Base-by-base conservation (phyloP, 2,113 vertebrate species). In the Bubo blakistoni region DNA sequence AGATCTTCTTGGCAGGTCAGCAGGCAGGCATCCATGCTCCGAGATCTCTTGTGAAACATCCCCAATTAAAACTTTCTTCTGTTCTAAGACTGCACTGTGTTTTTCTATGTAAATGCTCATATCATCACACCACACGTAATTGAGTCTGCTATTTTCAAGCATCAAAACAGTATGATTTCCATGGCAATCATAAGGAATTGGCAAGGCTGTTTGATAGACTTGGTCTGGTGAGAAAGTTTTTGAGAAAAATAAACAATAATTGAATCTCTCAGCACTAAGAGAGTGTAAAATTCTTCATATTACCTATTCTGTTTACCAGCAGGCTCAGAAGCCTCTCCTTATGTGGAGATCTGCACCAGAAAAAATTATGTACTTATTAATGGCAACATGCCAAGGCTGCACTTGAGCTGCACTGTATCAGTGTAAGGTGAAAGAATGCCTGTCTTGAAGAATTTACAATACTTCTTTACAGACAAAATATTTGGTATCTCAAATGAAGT, bases 21-120 rank as follows among this genome's bases (percentile, higher is more conserved):
- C 0, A 0, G 38, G 38, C 26, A 52, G 18, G 29, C 36, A 66
- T 26, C 59, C 26, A 25, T 1, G 0, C 44, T 71, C 40, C 0
- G 1, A 71, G 65, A 61, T 14, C 65, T 19, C 34, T 32, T 24
- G 47, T 57, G 27, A 87, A 92, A 79, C n/a, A 36, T 11, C 38
- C 40, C 47, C 34, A 3, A 24, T 51, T 70, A 57, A 52, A 91
- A 32, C 49, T 52, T 40, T 70, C 66, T 55, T 47, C 74, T 67
- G 57, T 51, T 96, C 67, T 11, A 34, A 77, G 55, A 14, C 70
- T 29, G 70, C 29, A 7, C 36, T 25, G 36, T 72, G 46, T 20
- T 58, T 89, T 86, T 36, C 81, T 49, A 17, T 47, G 32, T 51
- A 76, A 91, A 65, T 8, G 19, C 54, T 77, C 7, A 0, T 17